A percentile compares a stretch with the other conserved stretches of the same genome.
phyloP scores from a whole-genome alignment of 2,888 invertebrate species.

The Plutella xylostella region DNA sequence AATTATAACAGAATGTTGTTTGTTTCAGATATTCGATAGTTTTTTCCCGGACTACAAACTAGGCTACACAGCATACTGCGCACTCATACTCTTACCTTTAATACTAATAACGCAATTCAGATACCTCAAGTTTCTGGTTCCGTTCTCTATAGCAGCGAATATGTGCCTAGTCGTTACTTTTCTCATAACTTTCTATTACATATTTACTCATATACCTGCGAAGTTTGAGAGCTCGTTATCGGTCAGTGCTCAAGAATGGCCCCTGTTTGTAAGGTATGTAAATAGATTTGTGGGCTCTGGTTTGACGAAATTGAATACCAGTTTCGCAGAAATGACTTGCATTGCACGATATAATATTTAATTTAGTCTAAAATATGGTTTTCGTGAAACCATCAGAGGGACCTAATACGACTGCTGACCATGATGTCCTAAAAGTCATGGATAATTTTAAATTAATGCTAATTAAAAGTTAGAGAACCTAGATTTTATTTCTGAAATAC shows the following conservation, averaged over 20 bases:
- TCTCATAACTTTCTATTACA: constrained; percentile 83
- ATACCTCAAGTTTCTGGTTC: constrained; percentile 85
- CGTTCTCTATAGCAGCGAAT: constrained; percentile 91
- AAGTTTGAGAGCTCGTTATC: constrained; percentile 33
- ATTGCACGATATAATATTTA: too few relatives aligned
- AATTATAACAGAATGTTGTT: not conserved
- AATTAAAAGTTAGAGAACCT: too few relatives aligned
- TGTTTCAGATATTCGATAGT: constrained; percentile 65
- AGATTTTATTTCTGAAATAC: too few relatives aligned
- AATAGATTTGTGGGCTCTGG: not conserved
- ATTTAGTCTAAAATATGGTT: too few relatives aligned
- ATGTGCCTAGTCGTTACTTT: constrained; percentile 82
- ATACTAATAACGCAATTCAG: constrained; percentile 76
- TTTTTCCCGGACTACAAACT: constrained; percentile 41
- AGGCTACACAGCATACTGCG: constrained; percentile 73
- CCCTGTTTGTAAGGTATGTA: constrained; percentile 84
- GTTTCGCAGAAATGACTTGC: too few relatives aligned
- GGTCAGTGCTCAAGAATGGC: constrained; percentile 70
- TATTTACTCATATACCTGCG: constrained; percentile 68
- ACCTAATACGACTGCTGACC: too few relatives aligned
- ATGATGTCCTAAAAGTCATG: too few relatives aligned
- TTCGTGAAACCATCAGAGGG: too few relatives aligned
- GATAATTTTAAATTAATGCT: too few relatives aligned
- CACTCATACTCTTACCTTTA: constrained; percentile 75
- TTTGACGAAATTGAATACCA: constrained; percentile 6